Evolutionary conservation across 2,888 invertebrate genomes (phyloP), one percentile per base, ranked within the genome.

Genomic region (Drosophila demipolita): DNA sequence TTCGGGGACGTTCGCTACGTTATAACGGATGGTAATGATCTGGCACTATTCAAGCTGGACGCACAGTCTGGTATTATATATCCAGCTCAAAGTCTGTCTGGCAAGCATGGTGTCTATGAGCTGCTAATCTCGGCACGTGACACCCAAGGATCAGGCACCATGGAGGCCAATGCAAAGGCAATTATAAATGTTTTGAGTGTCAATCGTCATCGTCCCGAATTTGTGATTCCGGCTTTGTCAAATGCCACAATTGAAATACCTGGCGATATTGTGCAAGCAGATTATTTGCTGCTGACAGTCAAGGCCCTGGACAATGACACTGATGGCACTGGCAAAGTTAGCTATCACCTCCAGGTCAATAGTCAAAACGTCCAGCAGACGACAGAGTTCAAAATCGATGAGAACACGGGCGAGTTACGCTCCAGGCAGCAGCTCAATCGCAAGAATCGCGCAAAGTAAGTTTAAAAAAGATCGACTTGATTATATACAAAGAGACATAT

Each of bases 321-420:
- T 0, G 97, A 97, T 1, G 96, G 96, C 78, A 98, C 97, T 92
- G 98, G 98, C 1, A 94, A 95, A 61, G 94, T 98, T 0, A 96
- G 96, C 1, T 98, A 98, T 93, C 97, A 96, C 91, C 94, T 97
- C 70, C 97, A 97, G 93, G 95, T 96, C 3, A 92, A 92, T 78
- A 96, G 96, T 87, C 94, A 95, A 82, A 96, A 97, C 83, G 95
- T 96, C 0, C 96, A 96, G 73, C 96, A 96, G 91, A 98, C 98
- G 0, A 94, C 95, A 12, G 97, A 98, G 91, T 98, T 98, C 92
- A 94, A 94, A 35, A 96, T 98, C 42, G 95, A 98, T 92, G 94
- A 94, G 50, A 95, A 95, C 63, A 96, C 96, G 0, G 98, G 98
- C 0, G 97, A 98, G 83, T 93, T 98, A 20, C 94, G 96, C 79